These are phyloP conservation scores for Desmodus rotundus DNA, from an alignment of 2,113 vertebrate species.

Conservation along the genomic window DNA sequence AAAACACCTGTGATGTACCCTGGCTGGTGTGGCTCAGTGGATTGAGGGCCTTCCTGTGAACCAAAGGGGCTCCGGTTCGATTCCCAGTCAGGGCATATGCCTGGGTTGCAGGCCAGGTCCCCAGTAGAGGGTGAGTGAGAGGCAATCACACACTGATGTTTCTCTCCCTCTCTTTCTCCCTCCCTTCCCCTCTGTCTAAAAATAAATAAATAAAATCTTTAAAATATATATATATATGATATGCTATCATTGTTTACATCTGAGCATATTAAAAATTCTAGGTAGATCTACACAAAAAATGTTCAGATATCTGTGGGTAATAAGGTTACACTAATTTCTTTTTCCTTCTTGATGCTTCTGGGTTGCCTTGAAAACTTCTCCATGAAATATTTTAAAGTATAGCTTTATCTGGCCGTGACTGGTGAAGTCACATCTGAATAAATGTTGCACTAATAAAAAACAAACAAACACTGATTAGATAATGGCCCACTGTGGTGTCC, in stretches of 20 bases:
- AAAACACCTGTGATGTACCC: neutral
- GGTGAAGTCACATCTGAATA: neutral
- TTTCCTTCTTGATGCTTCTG: neutral
- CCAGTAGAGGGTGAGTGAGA: no score
- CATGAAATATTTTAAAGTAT: slow-evolving; percentile 21
- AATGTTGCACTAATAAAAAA: neutral
- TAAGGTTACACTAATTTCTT: neutral
- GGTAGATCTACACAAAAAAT: neutral
- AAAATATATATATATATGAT: neutral
- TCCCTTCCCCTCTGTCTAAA: no score
- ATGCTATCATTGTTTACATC: neutral
- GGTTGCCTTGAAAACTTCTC: neutral
- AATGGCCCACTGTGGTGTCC: neutral
- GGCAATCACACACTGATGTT: no score
- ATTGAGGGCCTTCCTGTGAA: no score
- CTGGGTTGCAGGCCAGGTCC: no score
- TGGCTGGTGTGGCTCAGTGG: no score
- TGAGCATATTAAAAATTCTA: neutral
- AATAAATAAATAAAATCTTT: no score
- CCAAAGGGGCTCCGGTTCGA: no score
- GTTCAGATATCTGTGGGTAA: neutral
- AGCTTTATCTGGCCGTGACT: neutral
- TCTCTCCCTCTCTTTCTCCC: no score
- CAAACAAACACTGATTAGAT: neutral
- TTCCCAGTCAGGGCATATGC: no score